Evolutionary conservation across 1,140 invertebrate genomes (phyloP), one percentile per base, ranked within the genome.

Genomic region (Tetramorium simillimum): DNA sequence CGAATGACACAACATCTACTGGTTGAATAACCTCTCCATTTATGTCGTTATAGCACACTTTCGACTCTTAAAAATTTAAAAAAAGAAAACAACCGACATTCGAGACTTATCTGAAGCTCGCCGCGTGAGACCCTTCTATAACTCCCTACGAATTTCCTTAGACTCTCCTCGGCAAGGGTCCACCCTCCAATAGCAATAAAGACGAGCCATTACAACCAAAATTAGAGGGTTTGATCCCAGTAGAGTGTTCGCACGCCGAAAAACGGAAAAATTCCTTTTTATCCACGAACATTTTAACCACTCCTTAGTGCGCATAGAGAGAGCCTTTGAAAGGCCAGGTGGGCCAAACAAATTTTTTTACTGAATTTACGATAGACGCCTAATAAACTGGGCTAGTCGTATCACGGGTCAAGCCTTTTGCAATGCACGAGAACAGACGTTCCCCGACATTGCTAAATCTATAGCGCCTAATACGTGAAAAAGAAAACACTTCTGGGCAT

Each of bases 141-240:
- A 33, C 63, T 63, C 82, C 58, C 75, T 81, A 60, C 70, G 72
- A 49, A 37, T 53, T 90, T 81, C 87, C 82, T 90, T 51, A 16
- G 16, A 28, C 16, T 43, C 16, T 43, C 49, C 18, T 58, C 28
- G 43, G n/a, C 40, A 53, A 73, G 86, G 87, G 77, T 88, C 84
- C 82, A 82, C 65, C 84, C 88, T 89, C 75, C 86, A 65, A 58
- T 75, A 88, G 89, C 73, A 82, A 89, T 87, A 89, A 88, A 90
- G 89, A 89, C 89, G 75, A 86, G 70, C 93, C 90, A 94, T 94
- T 94, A 94, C 91, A 89, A 85, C 88, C 90, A 69, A 95, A 95
- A 95, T 95, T 95, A 94, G 88, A 93, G 93, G 92, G 93, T 93
- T 94, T 88, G 81, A 90, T 90, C 88, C 86, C 75, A 69, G 70